phyloP scores from a whole-genome alignment of 92 coral and sea anemone species.

The Umimayanthus kanabou region DNA sequence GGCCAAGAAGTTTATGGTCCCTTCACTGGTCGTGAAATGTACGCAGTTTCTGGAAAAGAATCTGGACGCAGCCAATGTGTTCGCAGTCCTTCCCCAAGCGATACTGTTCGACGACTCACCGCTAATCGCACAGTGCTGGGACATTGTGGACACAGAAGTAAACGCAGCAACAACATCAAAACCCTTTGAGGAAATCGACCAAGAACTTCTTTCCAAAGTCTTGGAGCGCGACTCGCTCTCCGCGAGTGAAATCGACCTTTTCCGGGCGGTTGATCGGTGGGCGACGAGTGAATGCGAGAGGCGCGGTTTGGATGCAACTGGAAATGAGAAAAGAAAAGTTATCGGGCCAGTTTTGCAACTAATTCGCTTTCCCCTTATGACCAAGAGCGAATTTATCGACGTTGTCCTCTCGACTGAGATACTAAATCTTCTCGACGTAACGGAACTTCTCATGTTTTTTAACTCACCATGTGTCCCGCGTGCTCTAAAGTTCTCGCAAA shows the following conservation, averaged over 20 bases:
- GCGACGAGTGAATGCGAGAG: slow-evolving; percentile 33
- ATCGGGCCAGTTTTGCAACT: slow-evolving; percentile 12
- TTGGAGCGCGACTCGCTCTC: slow-evolving; percentile 44
- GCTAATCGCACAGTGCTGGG: slow-evolving; percentile 45
- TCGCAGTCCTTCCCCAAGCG: slow-evolving; percentile 38
- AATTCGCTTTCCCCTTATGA: slow-evolving; percentile 44
- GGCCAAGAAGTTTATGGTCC: slow-evolving; percentile 51
- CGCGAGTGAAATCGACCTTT: slow-evolving; percentile 47
- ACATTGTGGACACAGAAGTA: slow-evolving; percentile 36
- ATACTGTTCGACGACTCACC: slow-evolving; percentile 36
- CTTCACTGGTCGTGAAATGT: slow-evolving; percentile 33
- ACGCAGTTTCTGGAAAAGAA: slow-evolving; percentile 40
- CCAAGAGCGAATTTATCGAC: slow-evolving; percentile 17
- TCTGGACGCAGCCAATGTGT: slow-evolving; percentile 46
- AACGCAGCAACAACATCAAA: slow-evolving; percentile 28
- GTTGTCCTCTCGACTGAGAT: slow-evolving; percentile 30
- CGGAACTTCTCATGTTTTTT: slow-evolving; percentile 8
- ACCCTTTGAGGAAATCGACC: slow-evolving; percentile 26
- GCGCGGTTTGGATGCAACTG: slow-evolving; percentile 11
- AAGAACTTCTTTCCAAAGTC: slow-evolving; percentile 25
- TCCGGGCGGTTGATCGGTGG: slow-evolving; percentile 53
- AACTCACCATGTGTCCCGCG: background rate
- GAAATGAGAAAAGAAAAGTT: slow-evolving; percentile 14
- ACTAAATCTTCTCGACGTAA: background rate
- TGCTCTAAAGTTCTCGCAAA: background rate